A percentile compares a stretch with the other conserved stretches of the same genome.
Evolutionary conservation across 2,113 vertebrate genomes (phyloP).

Genomic region (Colius striatus): DNA sequence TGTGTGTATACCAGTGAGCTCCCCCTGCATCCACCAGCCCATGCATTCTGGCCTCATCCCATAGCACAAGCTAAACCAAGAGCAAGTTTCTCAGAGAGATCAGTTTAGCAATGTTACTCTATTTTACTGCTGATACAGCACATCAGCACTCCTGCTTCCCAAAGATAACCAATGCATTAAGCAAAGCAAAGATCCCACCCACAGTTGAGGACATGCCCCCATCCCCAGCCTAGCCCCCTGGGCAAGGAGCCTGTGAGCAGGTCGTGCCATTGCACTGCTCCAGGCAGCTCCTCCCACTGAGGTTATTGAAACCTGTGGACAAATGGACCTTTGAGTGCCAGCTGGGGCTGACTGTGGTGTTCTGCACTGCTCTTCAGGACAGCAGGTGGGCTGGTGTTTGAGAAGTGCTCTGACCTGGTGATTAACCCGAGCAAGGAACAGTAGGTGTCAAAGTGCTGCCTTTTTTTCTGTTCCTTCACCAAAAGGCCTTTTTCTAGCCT

Average conservation of each 20-base stretch:
- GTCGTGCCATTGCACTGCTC: background rate
- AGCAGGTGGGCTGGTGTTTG: background rate
- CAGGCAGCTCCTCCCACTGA: background rate
- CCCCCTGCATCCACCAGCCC: background rate
- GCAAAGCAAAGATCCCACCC: background rate
- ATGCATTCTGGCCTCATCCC: background rate
- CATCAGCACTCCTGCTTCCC: background rate
- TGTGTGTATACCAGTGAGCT: background rate
- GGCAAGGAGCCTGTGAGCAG: background rate
- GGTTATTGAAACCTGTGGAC: background rate
- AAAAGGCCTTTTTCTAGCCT: background rate
- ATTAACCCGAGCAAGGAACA: background rate
- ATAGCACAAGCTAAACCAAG: background rate
- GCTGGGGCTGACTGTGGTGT: rapidly evolving
- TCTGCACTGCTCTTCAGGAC: background rate
- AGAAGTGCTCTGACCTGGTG: background rate
- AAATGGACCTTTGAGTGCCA: background rate
- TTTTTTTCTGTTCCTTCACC: background rate
- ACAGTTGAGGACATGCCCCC: rapidly evolving
- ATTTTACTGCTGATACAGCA: background rate
- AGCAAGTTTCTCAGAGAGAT: background rate
- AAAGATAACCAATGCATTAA: rapidly evolving
- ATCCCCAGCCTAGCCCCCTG: background rate
- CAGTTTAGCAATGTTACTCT: background rate
- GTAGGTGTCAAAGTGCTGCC: background rate